Evolutionary conservation across 2,797 vertebrate species (phyloP), one percentile per base, ranked within the genome.

Genomic region (Amblyraja radiata): DNA sequence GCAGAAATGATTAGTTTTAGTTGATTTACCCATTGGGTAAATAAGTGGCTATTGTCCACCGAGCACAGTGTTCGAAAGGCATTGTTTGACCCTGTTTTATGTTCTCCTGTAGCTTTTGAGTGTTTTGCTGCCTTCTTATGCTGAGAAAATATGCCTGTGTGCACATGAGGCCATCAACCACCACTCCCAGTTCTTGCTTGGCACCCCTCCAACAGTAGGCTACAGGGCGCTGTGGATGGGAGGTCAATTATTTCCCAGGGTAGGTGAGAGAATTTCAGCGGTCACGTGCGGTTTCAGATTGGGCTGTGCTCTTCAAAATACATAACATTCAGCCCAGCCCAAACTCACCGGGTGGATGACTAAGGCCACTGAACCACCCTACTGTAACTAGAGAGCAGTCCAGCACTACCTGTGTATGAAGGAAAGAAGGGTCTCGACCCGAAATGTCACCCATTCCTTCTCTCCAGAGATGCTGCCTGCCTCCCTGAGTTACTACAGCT

Each of bases 41-140:
- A 88, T 88, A 68, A 88, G n/a, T 88, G 61, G 23, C n/a, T 63
- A 88, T 88, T 65, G 84, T 68, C n/a, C 63, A 61, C 16, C 58
- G 32, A 86, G 58, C 28, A 28, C 61, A n/a, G 83, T 86, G 58
- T 68, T 68, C 21, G 84, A 68, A 88, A 68, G 16, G n/a, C n/a
- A 86, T 86, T 86, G 83, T 86, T 86, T 86, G 58, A 10, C 32
- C 28, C 16, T 68, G 84, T 63, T 88, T 86, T 88, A 32, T 68
- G 63, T 32, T 88, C 63, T 68, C n/a, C 68, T 36, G 14, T 68
- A 68, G 61, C 46, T 54, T 16, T 88, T 58, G 5, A 61, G 54
- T 58, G 28, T 86, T 65, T 16, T 1, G 13, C 58, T 86, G n/a
- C 14, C 25, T 84, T 54, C 28, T 86, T 65, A 86, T 32, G 58